These are phyloP conservation scores for Enteromius mattozi DNA, from an alignment of 2,797 vertebrate species.

Conservation along the genomic window DNA sequence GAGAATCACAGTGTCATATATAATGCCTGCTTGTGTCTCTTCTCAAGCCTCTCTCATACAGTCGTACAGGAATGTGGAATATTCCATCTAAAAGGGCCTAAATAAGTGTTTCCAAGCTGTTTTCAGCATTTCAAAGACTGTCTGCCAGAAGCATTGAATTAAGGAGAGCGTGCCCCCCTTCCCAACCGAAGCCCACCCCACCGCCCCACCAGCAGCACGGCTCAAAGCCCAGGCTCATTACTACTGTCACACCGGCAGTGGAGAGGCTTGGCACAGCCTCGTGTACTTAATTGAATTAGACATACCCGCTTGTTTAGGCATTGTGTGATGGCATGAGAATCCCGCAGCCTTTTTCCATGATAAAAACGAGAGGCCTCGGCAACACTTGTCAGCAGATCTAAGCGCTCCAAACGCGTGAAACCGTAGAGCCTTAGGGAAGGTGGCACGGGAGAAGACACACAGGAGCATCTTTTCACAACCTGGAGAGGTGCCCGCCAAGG, in stretches of 20 bases:
- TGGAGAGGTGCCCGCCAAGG: slow-evolving; percentile 67
- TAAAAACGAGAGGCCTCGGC: slow-evolving; percentile 72
- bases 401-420: slow-evolving; percentile 58
- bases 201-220: slow-evolving; percentile 62
- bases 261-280: slow-evolving; percentile 81
- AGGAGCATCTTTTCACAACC: slow-evolving; percentile 65
- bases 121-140: slow-evolving; percentile 72
- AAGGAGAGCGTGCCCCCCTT: slow-evolving; percentile 62
- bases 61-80: slow-evolving; percentile 73
- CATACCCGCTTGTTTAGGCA: slow-evolving; percentile 85
- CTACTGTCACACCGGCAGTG: slow-evolving; percentile 78
- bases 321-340: slow-evolving; percentile 84
- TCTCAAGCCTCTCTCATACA: slow-evolving; percentile 65
- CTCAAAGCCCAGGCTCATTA: slow-evolving; percentile 77
- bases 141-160: slow-evolving; percentile 71
- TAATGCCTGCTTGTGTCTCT: slow-evolving; percentile 66
- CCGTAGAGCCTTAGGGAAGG: slow-evolving; percentile 43
- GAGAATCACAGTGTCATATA: slow-evolving; percentile 54
- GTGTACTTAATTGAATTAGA: slow-evolving; percentile 87
- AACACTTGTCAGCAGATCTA: slow-evolving; percentile 81
- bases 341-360: slow-evolving; percentile 69
- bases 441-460: slow-evolving; percentile 61
- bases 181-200: slow-evolving; percentile 48
- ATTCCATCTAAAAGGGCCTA: slow-evolving; percentile 68
- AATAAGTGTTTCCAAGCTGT: slow-evolving; percentile 70